phyloP scores from a whole-genome alignment of 1,140 invertebrate species.

The Microplitis demolitor region DNA sequence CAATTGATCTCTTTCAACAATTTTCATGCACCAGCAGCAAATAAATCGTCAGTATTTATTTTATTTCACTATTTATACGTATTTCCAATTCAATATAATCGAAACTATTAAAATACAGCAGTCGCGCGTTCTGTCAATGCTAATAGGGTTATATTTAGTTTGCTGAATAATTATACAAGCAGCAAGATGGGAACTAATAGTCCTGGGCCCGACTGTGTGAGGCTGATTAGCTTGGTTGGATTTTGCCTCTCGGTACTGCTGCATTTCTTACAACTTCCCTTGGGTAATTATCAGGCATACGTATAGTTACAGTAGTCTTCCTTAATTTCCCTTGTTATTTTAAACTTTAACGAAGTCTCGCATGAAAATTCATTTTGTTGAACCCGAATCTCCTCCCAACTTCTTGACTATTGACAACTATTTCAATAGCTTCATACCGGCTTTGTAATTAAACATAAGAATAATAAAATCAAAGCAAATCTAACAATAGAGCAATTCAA shows the following conservation, averaged over 20 bases:
- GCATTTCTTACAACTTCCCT: constrained; percentile 6
- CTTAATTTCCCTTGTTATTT: constrained; percentile 8
- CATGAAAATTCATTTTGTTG: not conserved
- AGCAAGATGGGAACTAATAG: not conserved
- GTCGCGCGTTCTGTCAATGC: not conserved
- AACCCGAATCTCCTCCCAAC: not conserved
- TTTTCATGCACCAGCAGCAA: not conserved
- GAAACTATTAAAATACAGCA: not conserved
- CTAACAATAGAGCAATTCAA: too few species aligned
- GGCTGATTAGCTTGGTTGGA: not conserved
- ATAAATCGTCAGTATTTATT: not conserved
- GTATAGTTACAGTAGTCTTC: not conserved
- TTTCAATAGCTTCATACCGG: too few species aligned
- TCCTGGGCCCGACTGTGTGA: not conserved
- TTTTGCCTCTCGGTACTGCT: not conserved
- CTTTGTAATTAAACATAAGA: too few species aligned
- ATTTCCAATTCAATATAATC: too few species aligned
- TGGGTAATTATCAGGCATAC: not conserved
- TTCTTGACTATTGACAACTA: too few species aligned
- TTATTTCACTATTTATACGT: not conserved
- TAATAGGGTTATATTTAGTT: constrained; percentile 17
- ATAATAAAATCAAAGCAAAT: too few species aligned
- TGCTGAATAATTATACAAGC: constrained; percentile 10
- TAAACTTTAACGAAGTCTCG: not conserved
- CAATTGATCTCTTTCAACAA: not conserved